Evolutionary conservation across 1,140 invertebrate genomes (phyloP), one percentile per base, ranked within the genome.

Genomic region (Anastatus disparis): DNA sequence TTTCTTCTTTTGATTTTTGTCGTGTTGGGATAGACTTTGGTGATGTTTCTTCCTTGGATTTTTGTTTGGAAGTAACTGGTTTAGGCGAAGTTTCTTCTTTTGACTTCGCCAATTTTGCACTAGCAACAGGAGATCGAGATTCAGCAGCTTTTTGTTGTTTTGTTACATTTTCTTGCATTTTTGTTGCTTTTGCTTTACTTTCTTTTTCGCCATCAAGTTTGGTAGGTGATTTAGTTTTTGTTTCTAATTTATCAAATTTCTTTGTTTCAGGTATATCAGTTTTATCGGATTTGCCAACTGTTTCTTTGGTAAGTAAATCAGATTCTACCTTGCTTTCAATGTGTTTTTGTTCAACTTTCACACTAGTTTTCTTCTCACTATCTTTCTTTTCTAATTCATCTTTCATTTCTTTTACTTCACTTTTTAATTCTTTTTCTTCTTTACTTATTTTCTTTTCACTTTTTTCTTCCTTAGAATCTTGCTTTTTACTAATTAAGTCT

Each of bases 171-270:
- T 72, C 64, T 70, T 61, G 58, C 58, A 67, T 70, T 61, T 66
- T 76, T 38, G 27, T 71, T 17, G 53, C 61, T 61, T 74, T 72
- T 1, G 66, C 35, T 31, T 63, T 76, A 31, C 44, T 70, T 69
- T 72, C 71, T 50, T 71, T 71, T 2, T 71, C 69, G n/a, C 15
- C 22, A 4, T 71, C 63, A 13, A 13, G 4, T 61, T 66, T 74
- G 2, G 61, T 8, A 40, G n/a, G 27, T 22, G 63, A 70, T 55
- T 75, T 74, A 17, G 40, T 29, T 46, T 70, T 58, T 15, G 22
- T 12, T 38, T 65, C 66, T 8, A 12, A 8, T 65, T 72, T 56
- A 48, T 50, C 40, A 26, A 24, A 35, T 2, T 40, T 69, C 12
- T 58, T 31, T 22, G 13, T 58, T 26, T 52, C 55, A 40, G 26